Evolutionary conservation across 2,113 vertebrate species (phyloP).

Genomic region (Microcebus ravelobensis): DNA sequence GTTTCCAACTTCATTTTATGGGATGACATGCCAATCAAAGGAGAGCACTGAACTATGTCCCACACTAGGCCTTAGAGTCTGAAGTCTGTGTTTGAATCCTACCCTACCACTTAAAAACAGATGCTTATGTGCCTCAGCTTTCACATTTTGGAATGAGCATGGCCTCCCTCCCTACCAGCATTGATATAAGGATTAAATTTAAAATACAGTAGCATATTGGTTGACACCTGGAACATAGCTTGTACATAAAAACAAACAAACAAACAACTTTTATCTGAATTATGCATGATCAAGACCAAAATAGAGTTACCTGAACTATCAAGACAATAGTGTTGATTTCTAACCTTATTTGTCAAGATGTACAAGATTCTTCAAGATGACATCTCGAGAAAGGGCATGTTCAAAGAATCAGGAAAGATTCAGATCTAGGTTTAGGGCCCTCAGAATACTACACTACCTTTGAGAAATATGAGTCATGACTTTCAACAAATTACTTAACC

Average conservation of each 20-base stretch:
- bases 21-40: background rate
- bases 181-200: background rate
- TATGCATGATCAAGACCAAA: background rate
- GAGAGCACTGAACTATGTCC: background rate
- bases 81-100: background rate
- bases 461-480: background rate
- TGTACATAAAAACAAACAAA: background rate
- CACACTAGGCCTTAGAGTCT: background rate
- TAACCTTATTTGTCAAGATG: background rate
- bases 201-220: background rate
- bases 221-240: background rate
- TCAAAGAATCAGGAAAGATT: background rate
- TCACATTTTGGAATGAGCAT: background rate
- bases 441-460: background rate
- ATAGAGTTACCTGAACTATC: background rate
- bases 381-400: background rate
- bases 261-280: background rate
- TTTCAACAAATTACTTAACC: background rate
- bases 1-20: background rate
- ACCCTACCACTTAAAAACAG: background rate
- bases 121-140: background rate
- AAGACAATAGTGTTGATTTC: background rate
- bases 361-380: background rate
- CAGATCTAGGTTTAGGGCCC: background rate
- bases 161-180: background rate